Conservation (phyloP, 2,113 vertebrate genomes). For the Puma concolor region DNA sequence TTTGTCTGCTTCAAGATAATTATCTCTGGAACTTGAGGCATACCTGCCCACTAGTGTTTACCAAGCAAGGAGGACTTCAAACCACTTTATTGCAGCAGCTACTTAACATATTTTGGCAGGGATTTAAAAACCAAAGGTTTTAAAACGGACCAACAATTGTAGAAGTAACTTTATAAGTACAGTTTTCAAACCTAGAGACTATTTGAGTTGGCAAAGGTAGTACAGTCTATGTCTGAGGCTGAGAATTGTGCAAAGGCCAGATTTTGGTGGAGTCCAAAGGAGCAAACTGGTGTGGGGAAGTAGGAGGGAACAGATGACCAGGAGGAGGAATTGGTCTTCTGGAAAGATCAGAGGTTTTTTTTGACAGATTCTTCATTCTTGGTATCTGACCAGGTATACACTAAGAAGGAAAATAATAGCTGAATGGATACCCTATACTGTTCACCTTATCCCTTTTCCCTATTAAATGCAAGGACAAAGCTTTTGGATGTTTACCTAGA, state of each 20-base stretch:
- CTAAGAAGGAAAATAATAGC: constrained; percentile 9
- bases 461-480: constrained; percentile 60
- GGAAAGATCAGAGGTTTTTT: background rate
- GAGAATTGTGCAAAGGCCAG: background rate
- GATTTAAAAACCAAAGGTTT: constrained; percentile 56
- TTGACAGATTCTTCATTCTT: background rate
- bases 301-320: background rate
- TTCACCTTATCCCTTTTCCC: constrained; percentile 44
- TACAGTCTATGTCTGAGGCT: background rate
- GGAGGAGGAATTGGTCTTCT: background rate
- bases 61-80: constrained; percentile 25
- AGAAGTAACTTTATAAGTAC: constrained; percentile 39
- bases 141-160: constrained; percentile 34
- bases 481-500: constrained; percentile 58
- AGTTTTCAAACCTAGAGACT: constrained; percentile 36
- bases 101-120: constrained; percentile 59
- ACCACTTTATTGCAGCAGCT: constrained; percentile 39
- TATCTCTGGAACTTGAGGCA: constrained; percentile 26
- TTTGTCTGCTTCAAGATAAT: constrained; percentile 41
- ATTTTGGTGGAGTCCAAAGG: background rate
- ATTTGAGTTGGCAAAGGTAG: constrained; percentile 6
- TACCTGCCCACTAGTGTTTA: constrained; percentile 31
- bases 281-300: background rate
- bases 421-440: background rate
- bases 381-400: background rate